These are phyloP conservation scores for Pseudococcus viburni DNA, from an alignment of 2,888 invertebrate species.

Conservation along the genomic window DNA sequence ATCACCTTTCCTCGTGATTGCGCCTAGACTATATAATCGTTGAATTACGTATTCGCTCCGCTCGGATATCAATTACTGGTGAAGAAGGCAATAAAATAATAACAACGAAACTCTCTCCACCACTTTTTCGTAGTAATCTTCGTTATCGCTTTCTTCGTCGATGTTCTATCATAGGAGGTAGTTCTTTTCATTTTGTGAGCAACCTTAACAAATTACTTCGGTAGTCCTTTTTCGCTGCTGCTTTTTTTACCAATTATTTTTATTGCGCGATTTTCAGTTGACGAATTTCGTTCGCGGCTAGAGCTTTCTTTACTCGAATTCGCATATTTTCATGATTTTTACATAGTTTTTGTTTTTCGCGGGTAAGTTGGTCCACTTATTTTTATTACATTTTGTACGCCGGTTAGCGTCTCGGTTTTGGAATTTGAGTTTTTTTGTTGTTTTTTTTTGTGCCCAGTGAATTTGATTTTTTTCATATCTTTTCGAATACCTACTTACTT, in stretches of 20 bases:
- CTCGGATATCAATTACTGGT: conserved; percentile 26
- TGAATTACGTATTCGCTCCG: conserved; percentile 47
- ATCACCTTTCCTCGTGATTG: not conserved
- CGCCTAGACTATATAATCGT: not conserved
- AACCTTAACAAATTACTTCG: conserved; percentile 44
- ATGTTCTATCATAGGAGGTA: conserved; percentile 17
- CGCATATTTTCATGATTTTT: conserved; percentile 16
- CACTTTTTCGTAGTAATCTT: conserved; percentile 39
- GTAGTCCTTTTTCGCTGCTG: conserved; percentile 31
- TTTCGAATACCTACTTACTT: no score
- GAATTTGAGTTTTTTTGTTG: not conserved
- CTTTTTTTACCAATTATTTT: conserved; percentile 33
- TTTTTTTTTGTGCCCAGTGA: not conserved
- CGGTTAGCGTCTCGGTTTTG: not conserved
- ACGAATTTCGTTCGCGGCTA: conserved; percentile 3
- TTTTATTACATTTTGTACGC: not conserved
- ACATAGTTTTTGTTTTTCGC: conserved; percentile 40
- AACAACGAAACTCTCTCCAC: conserved; percentile 39
- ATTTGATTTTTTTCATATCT: not conserved
- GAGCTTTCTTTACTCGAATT: not conserved
- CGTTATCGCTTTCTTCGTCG: conserved; percentile 50
- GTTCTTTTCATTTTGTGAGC: conserved; percentile 51
- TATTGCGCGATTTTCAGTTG: conserved; percentile 24
- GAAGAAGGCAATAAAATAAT: conserved; percentile 42
- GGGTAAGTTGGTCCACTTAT: conserved; percentile 37